These are phyloP conservation scores for Iselma pallidipennis DNA, from an alignment of 2,888 invertebrate genomes.

Conservation along the genomic window DNA sequence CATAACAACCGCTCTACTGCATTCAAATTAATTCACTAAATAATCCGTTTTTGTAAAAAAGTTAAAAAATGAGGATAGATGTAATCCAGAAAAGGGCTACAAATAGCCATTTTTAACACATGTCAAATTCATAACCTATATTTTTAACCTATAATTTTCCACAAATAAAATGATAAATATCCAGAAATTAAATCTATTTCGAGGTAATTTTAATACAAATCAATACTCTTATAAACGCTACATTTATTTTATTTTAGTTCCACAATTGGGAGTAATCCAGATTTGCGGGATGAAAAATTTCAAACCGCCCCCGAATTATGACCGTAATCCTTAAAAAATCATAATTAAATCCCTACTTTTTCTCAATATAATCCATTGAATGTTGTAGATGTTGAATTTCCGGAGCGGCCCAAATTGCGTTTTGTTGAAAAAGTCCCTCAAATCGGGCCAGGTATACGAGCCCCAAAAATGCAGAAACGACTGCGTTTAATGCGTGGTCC, in stretches of 20 bases:
- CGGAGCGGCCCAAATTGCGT: constrained; percentile 71
- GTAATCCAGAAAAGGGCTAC: too few species aligned
- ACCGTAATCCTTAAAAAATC: constrained; percentile 58
- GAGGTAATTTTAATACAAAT: constrained; percentile 12
- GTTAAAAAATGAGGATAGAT: too few species aligned
- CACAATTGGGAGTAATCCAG: constrained; percentile 38
- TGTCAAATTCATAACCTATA: background rate
- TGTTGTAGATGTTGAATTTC: constrained; percentile 69
- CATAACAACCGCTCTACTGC: background rate
- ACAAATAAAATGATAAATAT: constrained; percentile 22
- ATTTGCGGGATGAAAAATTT: constrained; percentile 70
- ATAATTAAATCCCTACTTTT: too few species aligned
- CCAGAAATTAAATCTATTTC: constrained; percentile 23
- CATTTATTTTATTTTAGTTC: constrained; percentile 30
- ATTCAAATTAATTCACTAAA: background rate
- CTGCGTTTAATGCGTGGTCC: constrained; percentile 89
- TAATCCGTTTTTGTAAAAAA: too few species aligned
- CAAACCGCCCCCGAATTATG: constrained; percentile 68
- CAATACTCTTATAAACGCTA: background rate
- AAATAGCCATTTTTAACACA: background rate
- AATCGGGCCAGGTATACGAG: constrained; percentile 66
- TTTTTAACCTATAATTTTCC: background rate
- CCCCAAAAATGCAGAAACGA: constrained; percentile 85
- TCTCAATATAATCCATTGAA: background rate
- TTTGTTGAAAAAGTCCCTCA: constrained; percentile 75